A percentile compares a stretch with the other conserved stretches of the same genome.
Conservation (phyloP, 2,888 invertebrate genomes). For the Brassicogethes aeneus region DNA sequence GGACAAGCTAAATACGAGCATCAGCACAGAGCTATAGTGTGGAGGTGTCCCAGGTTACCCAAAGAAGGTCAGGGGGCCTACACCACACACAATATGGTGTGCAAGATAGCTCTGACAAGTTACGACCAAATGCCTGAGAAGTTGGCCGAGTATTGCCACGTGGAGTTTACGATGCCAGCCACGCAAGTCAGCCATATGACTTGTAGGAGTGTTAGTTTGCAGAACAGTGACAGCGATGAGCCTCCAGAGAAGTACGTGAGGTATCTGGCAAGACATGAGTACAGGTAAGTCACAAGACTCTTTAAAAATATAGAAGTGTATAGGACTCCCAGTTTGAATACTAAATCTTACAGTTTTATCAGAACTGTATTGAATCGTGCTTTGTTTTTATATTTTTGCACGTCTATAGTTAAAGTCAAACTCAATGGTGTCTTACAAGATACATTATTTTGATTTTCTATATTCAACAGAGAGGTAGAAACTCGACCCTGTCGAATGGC, state of each 20-base stretch:
- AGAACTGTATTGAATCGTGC: no score
- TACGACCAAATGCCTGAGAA: conserved; percentile 96
- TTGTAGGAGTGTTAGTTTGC: conserved; percentile 86
- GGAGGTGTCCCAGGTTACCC: conserved; percentile 95
- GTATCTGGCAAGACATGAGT: conserved; percentile 92
- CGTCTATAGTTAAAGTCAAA: no score
- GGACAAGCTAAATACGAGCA: conserved; percentile 98
- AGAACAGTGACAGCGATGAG: conserved; percentile 73
- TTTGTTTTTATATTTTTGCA: no score
- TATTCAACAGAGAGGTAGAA: no score
- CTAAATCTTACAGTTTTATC: no score
- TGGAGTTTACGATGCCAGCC: conserved; percentile 98
- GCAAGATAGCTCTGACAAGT: conserved; percentile 89
- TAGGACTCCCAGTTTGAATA: no score
- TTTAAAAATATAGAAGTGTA: conserved; percentile 63
- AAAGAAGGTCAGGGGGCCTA: conserved; percentile 99
- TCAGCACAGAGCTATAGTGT: conserved; percentile 93
- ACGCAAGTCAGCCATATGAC: conserved; percentile 94
- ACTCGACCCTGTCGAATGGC: no score
- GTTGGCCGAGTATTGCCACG: conserved; percentile 78
- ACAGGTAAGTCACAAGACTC: conserved; percentile 51
- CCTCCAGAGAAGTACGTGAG: conserved; percentile 98
- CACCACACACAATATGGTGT: conserved; percentile 92
- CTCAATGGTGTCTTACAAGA: no score
- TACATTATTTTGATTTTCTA: no score